Percentiles rank a stretch among this genome's conserved stretches.
phyloP scores from a whole-genome alignment of 2,888 invertebrate genomes.

The Acrocyrtus sp. region DNA sequence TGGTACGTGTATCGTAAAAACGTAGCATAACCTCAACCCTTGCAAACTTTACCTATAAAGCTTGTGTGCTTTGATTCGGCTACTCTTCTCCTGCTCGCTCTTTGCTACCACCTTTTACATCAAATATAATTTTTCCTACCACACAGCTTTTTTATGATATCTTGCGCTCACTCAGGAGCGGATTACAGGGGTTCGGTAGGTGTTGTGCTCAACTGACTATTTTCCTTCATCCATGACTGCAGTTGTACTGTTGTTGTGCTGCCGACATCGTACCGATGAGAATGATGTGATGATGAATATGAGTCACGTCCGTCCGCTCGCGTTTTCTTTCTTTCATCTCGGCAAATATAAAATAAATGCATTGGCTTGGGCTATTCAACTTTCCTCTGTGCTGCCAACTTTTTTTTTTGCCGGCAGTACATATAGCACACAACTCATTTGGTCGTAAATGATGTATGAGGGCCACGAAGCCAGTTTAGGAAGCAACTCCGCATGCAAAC shows the following conservation, averaged over 20 bases:
- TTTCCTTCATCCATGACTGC: constrained; percentile 26
- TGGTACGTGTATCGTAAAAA: background rate
- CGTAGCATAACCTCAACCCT: constrained; percentile 24
- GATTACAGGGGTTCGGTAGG: background rate
- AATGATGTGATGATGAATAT: constrained; percentile 11
- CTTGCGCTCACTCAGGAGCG: background rate
- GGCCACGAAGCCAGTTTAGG: background rate
- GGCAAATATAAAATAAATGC: too few species aligned
- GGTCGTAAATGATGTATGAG: too few species aligned
- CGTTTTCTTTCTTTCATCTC: background rate
- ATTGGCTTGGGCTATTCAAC: too few species aligned
- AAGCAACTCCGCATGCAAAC: background rate
- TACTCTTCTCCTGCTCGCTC: too few species aligned
- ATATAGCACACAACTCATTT: too few species aligned
- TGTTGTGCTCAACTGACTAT: constrained; percentile 28
- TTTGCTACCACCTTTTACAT: background rate
- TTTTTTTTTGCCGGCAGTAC: too few species aligned
- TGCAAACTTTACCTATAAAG: constrained; percentile 17
- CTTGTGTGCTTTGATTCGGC: background rate
- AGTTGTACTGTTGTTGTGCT: background rate
- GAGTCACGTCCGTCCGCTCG: constrained; percentile 19
- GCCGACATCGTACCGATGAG: background rate
- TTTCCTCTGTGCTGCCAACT: too few species aligned
- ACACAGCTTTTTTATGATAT: background rate
- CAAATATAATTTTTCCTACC: too few species aligned